phyloP scores from a whole-genome alignment of 2,888 invertebrate genomes.

The Leistus spinibarbis region DNA sequence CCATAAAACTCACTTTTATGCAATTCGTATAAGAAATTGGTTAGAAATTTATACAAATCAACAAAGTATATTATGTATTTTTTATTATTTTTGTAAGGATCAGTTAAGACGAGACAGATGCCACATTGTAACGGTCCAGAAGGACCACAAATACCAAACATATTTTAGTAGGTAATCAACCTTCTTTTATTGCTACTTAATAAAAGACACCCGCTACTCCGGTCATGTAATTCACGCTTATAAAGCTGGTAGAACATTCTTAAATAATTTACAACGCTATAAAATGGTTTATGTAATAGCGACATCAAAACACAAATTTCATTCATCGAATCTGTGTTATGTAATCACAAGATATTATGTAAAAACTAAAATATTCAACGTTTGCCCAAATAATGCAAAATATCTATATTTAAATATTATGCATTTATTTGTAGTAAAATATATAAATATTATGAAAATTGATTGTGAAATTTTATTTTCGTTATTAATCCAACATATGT shows the following conservation, averaged over 20 bases:
- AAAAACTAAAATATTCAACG: neutral
- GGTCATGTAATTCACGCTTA: neutral
- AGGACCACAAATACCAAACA: neutral
- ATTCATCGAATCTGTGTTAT: neutral
- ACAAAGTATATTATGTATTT: no score
- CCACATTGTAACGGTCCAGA: no score
- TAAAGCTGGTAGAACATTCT: neutral
- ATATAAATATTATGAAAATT: neutral
- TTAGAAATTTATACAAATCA: no score
- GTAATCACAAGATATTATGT: neutral
- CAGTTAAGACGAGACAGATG: no score
- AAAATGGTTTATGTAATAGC: neutral
- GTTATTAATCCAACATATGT: no score
- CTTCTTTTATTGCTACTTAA: neutral
- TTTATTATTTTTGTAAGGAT: no score
- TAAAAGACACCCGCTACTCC: neutral
- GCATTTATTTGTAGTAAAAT: no score
- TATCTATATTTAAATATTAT: neutral
- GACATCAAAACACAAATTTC: neutral
- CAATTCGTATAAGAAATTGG: no score
- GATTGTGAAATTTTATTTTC: neutral
- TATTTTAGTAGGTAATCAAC: neutral
- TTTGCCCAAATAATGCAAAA: neutral
- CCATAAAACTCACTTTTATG: no score
- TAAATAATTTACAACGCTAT: neutral